Conservation (phyloP, 2,888 invertebrate species). For the Troides helena region DNA sequence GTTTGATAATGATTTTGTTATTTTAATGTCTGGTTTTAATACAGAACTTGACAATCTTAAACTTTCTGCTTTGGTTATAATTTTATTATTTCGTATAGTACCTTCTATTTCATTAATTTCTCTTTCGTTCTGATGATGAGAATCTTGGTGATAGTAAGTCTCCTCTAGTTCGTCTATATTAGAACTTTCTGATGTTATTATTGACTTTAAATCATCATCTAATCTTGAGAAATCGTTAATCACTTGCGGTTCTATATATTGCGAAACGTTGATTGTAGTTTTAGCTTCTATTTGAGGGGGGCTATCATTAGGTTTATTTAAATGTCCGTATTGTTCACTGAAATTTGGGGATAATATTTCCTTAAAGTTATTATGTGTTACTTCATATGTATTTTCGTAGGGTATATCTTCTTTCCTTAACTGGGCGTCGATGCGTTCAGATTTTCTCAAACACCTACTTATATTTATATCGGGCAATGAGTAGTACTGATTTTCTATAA, state of each 20-base stretch:
- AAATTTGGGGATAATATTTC: slow-evolving; percentile 62
- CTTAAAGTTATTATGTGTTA: slow-evolving; percentile 67
- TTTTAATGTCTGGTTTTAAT: slow-evolving; percentile 56
- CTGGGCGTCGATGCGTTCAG: slow-evolving; percentile 86
- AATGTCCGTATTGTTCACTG: slow-evolving; percentile 65
- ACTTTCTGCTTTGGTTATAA: slow-evolving; percentile 72
- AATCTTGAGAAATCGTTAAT: slow-evolving; percentile 66
- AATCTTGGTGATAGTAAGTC: slow-evolving; percentile 57
- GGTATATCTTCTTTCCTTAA: slow-evolving; percentile 76
- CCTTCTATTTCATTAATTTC: slow-evolving; percentile 77
- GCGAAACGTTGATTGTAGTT: slow-evolving; percentile 50
- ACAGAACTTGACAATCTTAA: slow-evolving; percentile 54
- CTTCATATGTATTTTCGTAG: slow-evolving; percentile 71
- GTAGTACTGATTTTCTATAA: slow-evolving; percentile 85
- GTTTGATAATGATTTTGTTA: slow-evolving; percentile 64
- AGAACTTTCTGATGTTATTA: slow-evolving; percentile 70
- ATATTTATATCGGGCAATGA: slow-evolving; percentile 86
- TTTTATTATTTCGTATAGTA: slow-evolving; percentile 72
- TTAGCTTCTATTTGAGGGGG: slow-evolving; percentile 43
- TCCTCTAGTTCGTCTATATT: slow-evolving; percentile 64
- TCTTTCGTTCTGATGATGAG: slow-evolving; percentile 75
- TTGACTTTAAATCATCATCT: slow-evolving; percentile 74
- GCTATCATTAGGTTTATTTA: slow-evolving; percentile 58
- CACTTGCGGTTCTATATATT: slow-evolving; percentile 58
- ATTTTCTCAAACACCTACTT: slow-evolving; percentile 84